A percentile compares a stretch with the other conserved stretches of the same genome.
phyloP scores from a whole-genome alignment of 2,888 invertebrate species.

The Pollenia labialis region DNA sequence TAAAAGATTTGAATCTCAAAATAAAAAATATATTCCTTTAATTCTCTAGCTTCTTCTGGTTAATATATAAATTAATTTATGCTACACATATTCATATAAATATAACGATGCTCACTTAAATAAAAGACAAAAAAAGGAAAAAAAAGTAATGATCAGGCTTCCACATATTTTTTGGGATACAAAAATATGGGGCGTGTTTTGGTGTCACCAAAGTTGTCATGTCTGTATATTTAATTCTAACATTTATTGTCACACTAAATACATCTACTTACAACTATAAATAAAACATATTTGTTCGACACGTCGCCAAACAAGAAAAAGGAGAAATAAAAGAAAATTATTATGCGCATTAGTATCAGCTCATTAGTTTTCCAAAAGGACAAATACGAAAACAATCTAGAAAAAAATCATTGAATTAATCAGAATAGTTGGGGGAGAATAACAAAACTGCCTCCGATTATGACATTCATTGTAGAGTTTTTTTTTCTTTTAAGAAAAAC shows the following conservation, averaged over 20 bases:
- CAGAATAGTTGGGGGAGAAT: slow-evolving; percentile 9
- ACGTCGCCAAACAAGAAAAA: slow-evolving; percentile 54
- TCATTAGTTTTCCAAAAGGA: slow-evolving; percentile 64
- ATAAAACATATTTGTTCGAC: slow-evolving; percentile 68
- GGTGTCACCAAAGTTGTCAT: slow-evolving; percentile 72
- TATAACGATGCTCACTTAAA: slow-evolving; percentile 24
- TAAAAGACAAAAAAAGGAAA: slow-evolving; percentile 14
- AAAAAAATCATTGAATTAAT: slow-evolving; percentile 66
- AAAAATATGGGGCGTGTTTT: slow-evolving; percentile 70
- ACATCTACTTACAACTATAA: slow-evolving; percentile 33
- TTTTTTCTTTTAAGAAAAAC: slow-evolving; percentile 22
- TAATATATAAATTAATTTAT: slow-evolving; percentile 19
- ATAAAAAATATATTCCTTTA: slow-evolving; percentile 13
- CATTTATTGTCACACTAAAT: slow-evolving; percentile 63
- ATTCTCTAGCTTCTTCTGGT: slow-evolving; percentile 1
- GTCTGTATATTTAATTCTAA: slow-evolving; percentile 57
- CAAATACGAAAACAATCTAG: slow-evolving; percentile 23
- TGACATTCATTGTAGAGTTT: slow-evolving; percentile 49
- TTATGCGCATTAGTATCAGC: slow-evolving; percentile 69
- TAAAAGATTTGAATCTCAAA: too few relatives aligned
- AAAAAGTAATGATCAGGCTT: slow-evolving; percentile 50
- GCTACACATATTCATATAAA: slow-evolving; percentile 8
- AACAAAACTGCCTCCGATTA: slow-evolving; percentile 23
- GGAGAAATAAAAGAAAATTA: slow-evolving; percentile 36
- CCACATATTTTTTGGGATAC: slow-evolving; percentile 47